These are phyloP conservation scores for Gonioctena quinquepunctata DNA, from an alignment of 1,140 invertebrate genomes.

Conservation along the genomic window DNA sequence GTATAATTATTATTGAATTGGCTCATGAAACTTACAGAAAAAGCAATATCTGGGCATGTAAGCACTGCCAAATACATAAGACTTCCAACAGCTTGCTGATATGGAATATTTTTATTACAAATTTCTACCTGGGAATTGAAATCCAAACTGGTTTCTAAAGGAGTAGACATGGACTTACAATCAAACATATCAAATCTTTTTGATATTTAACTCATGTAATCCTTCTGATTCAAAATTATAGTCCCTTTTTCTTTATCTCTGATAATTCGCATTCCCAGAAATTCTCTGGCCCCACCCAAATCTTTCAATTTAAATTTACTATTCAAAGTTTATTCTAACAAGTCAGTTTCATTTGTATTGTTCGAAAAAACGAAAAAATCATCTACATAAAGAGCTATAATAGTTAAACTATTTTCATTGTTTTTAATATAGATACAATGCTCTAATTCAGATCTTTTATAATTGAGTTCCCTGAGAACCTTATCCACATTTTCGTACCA, in stretches of 20 bases:
- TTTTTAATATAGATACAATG: constrained; percentile 48
- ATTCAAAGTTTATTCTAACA: constrained; percentile 30
- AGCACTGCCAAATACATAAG: constrained; percentile 55
- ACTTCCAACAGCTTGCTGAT: constrained; percentile 53
- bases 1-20: constrained; percentile 49
- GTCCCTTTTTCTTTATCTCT: not conserved
- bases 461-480: constrained; percentile 46
- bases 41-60: constrained; percentile 58
- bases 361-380: constrained; percentile 51
- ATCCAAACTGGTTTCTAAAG: constrained; percentile 26
- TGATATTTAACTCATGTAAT: constrained; percentile 35
- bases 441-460: constrained; percentile 45
- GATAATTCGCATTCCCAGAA: constrained; percentile 29
- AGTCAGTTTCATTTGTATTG: constrained; percentile 27
- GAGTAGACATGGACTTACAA: constrained; percentile 29
- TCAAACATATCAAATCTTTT: constrained; percentile 9
- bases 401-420: constrained; percentile 28
- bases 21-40: constrained; percentile 51
- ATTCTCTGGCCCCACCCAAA: constrained; percentile 23
- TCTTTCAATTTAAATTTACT: constrained; percentile 41
- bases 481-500: constrained; percentile 44
- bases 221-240: constrained; percentile 26
- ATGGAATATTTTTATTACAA: constrained; percentile 35
- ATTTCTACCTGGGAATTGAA: constrained; percentile 6
- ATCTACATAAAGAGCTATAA: constrained; percentile 51